Conservation (phyloP, 2,888 invertebrate species). For the Euproctis similis region DNA sequence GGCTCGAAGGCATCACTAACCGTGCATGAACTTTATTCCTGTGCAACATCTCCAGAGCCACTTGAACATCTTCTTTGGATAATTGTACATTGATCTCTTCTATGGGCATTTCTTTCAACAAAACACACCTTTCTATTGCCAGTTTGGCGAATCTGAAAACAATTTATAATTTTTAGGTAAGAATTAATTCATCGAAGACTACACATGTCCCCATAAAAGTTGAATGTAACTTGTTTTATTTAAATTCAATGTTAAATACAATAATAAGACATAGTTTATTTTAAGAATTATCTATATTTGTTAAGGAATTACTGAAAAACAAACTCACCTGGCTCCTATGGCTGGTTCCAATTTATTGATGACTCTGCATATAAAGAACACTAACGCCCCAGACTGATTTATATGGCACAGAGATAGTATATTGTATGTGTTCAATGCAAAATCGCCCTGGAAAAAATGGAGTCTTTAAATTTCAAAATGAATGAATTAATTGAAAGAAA, state of each 20-base stretch:
- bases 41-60: slow-evolving; percentile 77
- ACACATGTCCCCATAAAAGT: too few relatives aligned
- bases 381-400: slow-evolving; percentile 82
- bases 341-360: slow-evolving; percentile 79
- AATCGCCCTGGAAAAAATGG: slow-evolving; percentile 80
- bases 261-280: too few relatives aligned
- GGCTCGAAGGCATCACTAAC: slow-evolving; percentile 43
- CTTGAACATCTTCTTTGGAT: slow-evolving; percentile 80
- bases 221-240: too few relatives aligned
- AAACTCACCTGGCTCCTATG: slow-evolving; percentile 41
- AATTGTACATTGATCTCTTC: slow-evolving; percentile 80
- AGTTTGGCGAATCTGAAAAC: slow-evolving; percentile 75
- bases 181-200: too few relatives aligned
- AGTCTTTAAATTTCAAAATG: too few relatives aligned
- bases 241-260: too few relatives aligned
- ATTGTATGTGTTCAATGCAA: slow-evolving; percentile 80
- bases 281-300: too few relatives aligned
- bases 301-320: too few relatives aligned
- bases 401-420: slow-evolving; percentile 82
- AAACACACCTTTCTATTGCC: slow-evolving; percentile 81
- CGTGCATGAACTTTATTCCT: slow-evolving; percentile 76
- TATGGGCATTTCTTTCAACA: slow-evolving; percentile 77
- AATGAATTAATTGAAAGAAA: too few relatives aligned
- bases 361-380: slow-evolving; percentile 82
- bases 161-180: too few relatives aligned